Percentiles rank a stretch among this genome's conserved stretches.
phyloP scores from a whole-genome alignment of 2,113 vertebrate genomes.

The Dipodomys ordii region DNA sequence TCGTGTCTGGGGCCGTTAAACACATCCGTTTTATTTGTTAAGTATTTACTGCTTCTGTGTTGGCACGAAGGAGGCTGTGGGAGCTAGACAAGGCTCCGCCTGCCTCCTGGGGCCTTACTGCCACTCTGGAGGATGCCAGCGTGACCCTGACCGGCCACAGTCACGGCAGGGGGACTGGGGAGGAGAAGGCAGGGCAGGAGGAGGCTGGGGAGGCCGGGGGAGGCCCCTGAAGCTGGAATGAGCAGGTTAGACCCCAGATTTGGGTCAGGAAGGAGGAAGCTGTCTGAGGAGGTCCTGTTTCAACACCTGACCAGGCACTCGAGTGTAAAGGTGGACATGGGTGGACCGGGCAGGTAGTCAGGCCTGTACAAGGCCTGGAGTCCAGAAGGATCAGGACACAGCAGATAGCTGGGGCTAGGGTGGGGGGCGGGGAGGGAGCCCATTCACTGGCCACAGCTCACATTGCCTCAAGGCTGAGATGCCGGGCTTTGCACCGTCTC shows the following conservation, averaged over 20 bases:
- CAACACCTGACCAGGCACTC: rapidly evolving
- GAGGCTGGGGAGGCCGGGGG: too few relatives aligned
- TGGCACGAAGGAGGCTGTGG: rapidly evolving
- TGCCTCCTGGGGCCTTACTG: rapidly evolving
- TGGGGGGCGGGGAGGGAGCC: too few relatives aligned
- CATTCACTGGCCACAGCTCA: neutral
- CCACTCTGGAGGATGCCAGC: rapidly evolving
- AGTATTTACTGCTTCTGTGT: rapidly evolving
- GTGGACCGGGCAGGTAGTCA: neutral
- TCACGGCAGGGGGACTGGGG: neutral
- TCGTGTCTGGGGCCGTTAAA: too few relatives aligned
- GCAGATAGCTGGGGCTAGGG: too few relatives aligned
- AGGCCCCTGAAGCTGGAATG: rapidly evolving
- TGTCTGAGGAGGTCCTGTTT: neutral
- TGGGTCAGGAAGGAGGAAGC: neutral
- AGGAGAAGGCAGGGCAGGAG: neutral
- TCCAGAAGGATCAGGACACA: neutral
- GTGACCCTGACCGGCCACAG: rapidly evolving
- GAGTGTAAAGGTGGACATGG: rapidly evolving
- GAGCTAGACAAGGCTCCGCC: neutral
- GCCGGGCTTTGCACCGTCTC: neutral
- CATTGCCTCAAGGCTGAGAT: rapidly evolving
- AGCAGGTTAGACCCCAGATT: rapidly evolving
- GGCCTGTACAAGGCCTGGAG: neutral
- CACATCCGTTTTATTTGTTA: neutral